Evolutionary conservation across 2,113 vertebrate genomes (phyloP).

Genomic region (Polyodon spathula): DNA sequence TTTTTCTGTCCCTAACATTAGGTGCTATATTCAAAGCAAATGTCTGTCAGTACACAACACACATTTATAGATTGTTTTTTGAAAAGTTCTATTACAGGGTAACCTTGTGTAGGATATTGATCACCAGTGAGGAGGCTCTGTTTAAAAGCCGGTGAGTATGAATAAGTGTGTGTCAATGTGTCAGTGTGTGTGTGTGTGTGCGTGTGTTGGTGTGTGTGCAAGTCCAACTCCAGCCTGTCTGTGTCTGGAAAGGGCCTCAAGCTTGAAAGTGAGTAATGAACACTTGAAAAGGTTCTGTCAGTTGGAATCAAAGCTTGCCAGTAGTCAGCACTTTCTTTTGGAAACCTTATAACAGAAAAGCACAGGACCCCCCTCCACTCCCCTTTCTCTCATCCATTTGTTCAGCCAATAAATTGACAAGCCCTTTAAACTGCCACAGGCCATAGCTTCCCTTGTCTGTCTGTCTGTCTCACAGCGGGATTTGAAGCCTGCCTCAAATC

Average conservation of each 20-base stretch:
- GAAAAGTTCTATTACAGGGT: background rate
- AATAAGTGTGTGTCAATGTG: background rate
- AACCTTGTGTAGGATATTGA: conserved; percentile 1
- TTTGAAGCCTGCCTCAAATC: background rate
- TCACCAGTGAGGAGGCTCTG: background rate
- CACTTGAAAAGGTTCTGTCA: conserved; percentile 78
- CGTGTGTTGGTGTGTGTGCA: background rate
- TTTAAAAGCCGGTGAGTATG: conserved; percentile 1
- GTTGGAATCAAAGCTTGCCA: conserved; percentile 67
- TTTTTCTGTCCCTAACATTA: background rate
- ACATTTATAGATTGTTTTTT: background rate
- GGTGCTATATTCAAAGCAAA: background rate
- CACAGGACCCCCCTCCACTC: conserved; percentile 25
- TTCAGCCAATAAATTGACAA: conserved; percentile 61
- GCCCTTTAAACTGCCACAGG: conserved; percentile 55
- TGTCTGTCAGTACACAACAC: conserved; percentile 3
- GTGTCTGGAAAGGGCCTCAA: conserved; percentile 58
- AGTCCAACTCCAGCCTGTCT: conserved; percentile 34
- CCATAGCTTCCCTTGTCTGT: conserved; percentile 22
- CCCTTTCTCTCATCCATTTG: conserved; percentile 11
- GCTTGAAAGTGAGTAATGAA: conserved; percentile 79
- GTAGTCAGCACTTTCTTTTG: conserved; percentile 73
- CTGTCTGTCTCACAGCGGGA: conserved; percentile 7
- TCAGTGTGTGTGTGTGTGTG: conserved; percentile 16
- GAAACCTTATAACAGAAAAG: conserved; percentile 67